Base-by-base conservation (phyloP, 2,888 invertebrate species). In the Sclerodermus sp. region DNA sequence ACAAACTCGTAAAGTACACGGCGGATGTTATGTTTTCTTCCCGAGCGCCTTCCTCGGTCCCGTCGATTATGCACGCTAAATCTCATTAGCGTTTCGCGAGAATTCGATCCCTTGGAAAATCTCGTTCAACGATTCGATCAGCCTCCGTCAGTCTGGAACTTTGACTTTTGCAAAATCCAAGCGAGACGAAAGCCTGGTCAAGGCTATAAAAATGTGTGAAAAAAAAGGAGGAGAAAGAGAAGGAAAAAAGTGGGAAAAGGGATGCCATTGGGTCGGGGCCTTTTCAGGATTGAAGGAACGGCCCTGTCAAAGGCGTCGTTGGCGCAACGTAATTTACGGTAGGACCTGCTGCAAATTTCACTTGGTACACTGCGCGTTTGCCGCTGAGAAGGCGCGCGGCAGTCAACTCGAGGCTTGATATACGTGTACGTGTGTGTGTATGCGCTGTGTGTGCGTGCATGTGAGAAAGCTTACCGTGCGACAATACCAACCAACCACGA, bases 271-370 rank as follows among this genome's bases (percentile, higher is more conserved):
- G 36, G 14, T 4, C 36, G 3, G 36, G 36, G 3, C 3, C 12
- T 13, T 13, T 14, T n/a, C n/a, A 13, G 31, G 31, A 36, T 36
- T 41, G 36, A 40, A 45, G 39, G 39, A 23, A 8, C 23, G 8
- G 23, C 23, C 4, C 23, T 3, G 23, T 23, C 23, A 23, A 8
- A 23, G 23, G 23, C 41, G 41, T 48, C 17, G 48, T 57, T 47
- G 55, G 47, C 57, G 55, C 31, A 45, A 50, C 32, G 39, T 51
- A 55, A 62, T 62, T 62, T 62, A 62, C 49, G 53, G 47, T 36
- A 36, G 46, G 47, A 44, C 43, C 45, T 40, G 34, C 29, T 58
- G 55, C 47, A 60, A 62, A 62, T 62, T 62, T 62, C 62, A 62
- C 62, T 49, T 45, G 47, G 23, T 51, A 46, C 8, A 42, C 44